Evolutionary conservation across 2,888 invertebrate genomes (phyloP), one percentile per base, ranked within the genome.

Genomic region (Lasius platythorax): DNA sequence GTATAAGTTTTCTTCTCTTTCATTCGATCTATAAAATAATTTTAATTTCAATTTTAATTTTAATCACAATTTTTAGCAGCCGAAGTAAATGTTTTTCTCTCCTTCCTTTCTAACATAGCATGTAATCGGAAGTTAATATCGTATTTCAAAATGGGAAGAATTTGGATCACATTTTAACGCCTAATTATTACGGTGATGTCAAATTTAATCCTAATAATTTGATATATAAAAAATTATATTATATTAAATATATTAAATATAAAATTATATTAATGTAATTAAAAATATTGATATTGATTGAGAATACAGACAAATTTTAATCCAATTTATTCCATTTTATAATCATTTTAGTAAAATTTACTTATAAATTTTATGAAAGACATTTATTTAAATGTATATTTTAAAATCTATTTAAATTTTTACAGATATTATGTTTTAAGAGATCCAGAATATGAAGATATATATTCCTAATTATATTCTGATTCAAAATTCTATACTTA

Each of bases 41-140:
- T 40, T 40, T 9, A 40, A 40, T 40, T 40, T 40, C 0, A 40
- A 40, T 40, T 40, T 40, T 40, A 40, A 8, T 40, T 40, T 40
- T 40, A 40, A 40, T 37, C 23, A 46, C 9, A 63, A 23, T 23
- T 75, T 64, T 63, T 63, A 33, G 18, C 66, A 50, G n/a, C 66
- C 53, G 53, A 67, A 67, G 53, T 37, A 28, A 76, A 76, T 53
- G 23, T 53, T 37, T 23, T 23, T 23, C 23, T 23, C 23, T 76
- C 53, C 67, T 53, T 67, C 46, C 67, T 43, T 75, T 75, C 58
- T 85, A 79, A 74, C 56, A 46, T 61, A 70, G 28, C 63, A 50
- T 64, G 43, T 61, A 76, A 37, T 88, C 85, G 88, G 82, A 87
- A 88, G 86, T 82, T 23, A 23, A 23, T 72, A 67, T 86, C 76